Conservation (phyloP, 2,888 invertebrate species). For the Ferrisia virgata region DNA sequence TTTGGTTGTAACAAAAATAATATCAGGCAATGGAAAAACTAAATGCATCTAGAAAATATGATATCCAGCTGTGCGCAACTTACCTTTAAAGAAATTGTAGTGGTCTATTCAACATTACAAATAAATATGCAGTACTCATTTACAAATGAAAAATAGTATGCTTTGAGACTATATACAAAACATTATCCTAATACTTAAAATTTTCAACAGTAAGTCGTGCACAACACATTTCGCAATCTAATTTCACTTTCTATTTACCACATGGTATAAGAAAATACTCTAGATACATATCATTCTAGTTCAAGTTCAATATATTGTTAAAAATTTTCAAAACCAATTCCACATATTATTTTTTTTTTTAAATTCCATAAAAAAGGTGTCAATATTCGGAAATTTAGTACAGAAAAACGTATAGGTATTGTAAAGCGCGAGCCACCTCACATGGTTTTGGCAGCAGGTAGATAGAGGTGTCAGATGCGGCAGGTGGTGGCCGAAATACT, state of each 20-base stretch:
- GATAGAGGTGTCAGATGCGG: slow-evolving; percentile 42
- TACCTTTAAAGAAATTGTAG: neutral
- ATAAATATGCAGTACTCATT: no score
- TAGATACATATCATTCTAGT: neutral
- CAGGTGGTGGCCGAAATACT: slow-evolving; percentile 35
- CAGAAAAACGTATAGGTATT: neutral
- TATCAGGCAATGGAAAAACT: no score
- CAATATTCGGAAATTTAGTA: neutral
- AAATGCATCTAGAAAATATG: neutral
- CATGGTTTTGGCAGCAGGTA: slow-evolving; percentile 39
- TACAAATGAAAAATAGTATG: no score
- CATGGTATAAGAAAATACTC: neutral
- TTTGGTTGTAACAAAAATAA: no score
- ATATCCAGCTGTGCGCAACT: neutral
- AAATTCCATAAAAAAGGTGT: neutral
- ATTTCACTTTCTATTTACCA: neutral
- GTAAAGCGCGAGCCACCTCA: neutral
- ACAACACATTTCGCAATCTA: neutral
- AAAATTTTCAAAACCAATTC: neutral
- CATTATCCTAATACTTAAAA: no score
- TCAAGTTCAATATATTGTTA: neutral
- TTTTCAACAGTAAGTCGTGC: no score
- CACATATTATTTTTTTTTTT: neutral
- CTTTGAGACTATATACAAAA: no score
- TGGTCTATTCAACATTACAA: no score